Evolutionary conservation across 2,888 invertebrate genomes (phyloP), one percentile per base, ranked within the genome.

Genomic region (Siphonodentalium dalli): DNA sequence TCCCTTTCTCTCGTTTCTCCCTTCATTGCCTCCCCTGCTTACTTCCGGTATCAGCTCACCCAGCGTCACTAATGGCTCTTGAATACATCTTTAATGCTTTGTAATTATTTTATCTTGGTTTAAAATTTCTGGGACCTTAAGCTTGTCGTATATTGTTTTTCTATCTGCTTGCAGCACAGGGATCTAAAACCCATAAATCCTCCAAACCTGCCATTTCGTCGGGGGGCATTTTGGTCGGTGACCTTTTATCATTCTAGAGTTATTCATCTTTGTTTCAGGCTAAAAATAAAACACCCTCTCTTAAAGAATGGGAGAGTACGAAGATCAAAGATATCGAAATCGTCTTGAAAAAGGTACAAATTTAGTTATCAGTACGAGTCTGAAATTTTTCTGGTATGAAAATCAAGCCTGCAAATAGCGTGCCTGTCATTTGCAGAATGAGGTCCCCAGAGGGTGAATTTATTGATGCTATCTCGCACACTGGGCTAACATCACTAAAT

Each of bases 251-350:
- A n/a, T 15, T 31, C 7, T 33, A 18, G n/a, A n/a, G 11, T 33
- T 9, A n/a, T 38, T 13, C 8, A 50, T 50, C 18, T 53, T 24
- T 52, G 28, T 58, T 51, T 18, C 62, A 77, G 76, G 71, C 77
- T 5, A 77, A 76, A 63, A 77, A 70, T 48, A 75, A 70, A 54
- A 75, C 78, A 2, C 74, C 77, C 21, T 48, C 66, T 1, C 72
- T 68, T 24, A 73, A 78, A 31, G 71, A 75, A 43, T 67, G 70
- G 66, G 72, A 77, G 45, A 78, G 72, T 54, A 69, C 77, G 51
- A 73, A 72, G 18, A 72, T 80, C 26, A 68, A 57, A 54, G 69
- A 67, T 48, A 63, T 80, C 7, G 69, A 78, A 58, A 55, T 61
- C 26, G 76, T 78, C 54, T 60, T 80, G 11, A 69, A 66, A 48